phyloP scores from a whole-genome alignment of 2,113 vertebrate genomes.

The Bubo blakistoni region DNA sequence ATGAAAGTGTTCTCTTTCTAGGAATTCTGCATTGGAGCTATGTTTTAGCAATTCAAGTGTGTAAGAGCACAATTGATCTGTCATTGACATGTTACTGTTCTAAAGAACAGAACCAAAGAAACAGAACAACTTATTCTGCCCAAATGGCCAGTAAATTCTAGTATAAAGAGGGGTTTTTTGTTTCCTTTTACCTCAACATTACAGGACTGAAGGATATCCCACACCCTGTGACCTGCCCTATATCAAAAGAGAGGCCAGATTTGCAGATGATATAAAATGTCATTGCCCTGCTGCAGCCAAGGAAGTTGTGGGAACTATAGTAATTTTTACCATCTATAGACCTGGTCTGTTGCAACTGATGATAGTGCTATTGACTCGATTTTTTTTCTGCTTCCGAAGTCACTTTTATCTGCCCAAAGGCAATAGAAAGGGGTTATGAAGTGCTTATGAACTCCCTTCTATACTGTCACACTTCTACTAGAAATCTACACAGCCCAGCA shows the following conservation, averaged over 20 bases:
- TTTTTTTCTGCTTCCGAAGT: background rate
- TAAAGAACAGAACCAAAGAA: background rate
- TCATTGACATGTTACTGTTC: background rate
- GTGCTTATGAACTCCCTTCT: background rate
- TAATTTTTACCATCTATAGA: background rate
- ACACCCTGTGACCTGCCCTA: background rate
- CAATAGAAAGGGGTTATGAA: background rate
- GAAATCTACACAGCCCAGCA: background rate
- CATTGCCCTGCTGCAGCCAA: background rate
- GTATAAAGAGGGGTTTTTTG: too few relatives aligned
- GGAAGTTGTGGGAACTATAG: background rate
- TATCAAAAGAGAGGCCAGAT: background rate
- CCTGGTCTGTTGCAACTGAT: background rate
- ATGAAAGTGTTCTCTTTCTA: background rate
- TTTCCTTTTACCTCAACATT: too few relatives aligned
- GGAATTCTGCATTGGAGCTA: background rate
- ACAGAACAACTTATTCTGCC: background rate
- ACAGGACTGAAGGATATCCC: background rate
- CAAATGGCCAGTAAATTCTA: background rate
- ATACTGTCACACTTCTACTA: background rate
- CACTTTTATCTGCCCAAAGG: background rate
- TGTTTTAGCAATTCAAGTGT: background rate
- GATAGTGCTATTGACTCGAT: background rate
- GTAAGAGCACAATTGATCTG: background rate
- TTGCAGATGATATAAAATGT: background rate